These are phyloP conservation scores for Austrolebias charrua DNA, from an alignment of 2,797 vertebrate genomes.

Conservation along the genomic window DNA sequence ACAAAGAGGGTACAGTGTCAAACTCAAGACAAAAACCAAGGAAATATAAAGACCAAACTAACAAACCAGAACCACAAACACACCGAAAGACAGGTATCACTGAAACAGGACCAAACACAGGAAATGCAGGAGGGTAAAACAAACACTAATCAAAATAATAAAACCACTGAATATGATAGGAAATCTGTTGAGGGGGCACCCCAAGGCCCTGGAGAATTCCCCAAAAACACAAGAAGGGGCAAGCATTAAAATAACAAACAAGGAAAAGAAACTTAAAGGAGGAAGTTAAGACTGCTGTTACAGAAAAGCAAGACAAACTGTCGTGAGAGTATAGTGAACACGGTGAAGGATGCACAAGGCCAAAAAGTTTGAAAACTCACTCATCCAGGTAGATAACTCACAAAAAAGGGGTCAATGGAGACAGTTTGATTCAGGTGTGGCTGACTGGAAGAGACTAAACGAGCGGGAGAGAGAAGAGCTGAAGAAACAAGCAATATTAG, in stretches of 20 bases:
- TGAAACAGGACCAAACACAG: too few species aligned
- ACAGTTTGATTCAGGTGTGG: slow-evolving; percentile 9
- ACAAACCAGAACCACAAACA: too few species aligned
- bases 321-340: not conserved
- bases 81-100: too few species aligned
- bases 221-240: not conserved
- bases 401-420: not conserved
- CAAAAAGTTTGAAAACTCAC: not conserved
- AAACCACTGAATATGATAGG: too few species aligned
- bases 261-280: not conserved
- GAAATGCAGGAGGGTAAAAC: too few species aligned
- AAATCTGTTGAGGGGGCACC: not conserved
- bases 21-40: too few species aligned
- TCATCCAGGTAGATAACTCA: too few species aligned
- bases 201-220: not conserved
- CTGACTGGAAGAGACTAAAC: not conserved
- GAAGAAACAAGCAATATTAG: not conserved
- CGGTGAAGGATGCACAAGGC: not conserved
- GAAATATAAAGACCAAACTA: too few species aligned
- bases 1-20: too few species aligned
- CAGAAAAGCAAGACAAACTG: slow-evolving; percentile 4
- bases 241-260: not conserved
- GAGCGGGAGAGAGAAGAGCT: not conserved
- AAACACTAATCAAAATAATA: too few species aligned
- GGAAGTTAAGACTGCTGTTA: not conserved